Evolutionary conservation across 2,797 vertebrate genomes (phyloP), one percentile per base, ranked within the genome.

Genomic region (Hippocampus kuda): DNA sequence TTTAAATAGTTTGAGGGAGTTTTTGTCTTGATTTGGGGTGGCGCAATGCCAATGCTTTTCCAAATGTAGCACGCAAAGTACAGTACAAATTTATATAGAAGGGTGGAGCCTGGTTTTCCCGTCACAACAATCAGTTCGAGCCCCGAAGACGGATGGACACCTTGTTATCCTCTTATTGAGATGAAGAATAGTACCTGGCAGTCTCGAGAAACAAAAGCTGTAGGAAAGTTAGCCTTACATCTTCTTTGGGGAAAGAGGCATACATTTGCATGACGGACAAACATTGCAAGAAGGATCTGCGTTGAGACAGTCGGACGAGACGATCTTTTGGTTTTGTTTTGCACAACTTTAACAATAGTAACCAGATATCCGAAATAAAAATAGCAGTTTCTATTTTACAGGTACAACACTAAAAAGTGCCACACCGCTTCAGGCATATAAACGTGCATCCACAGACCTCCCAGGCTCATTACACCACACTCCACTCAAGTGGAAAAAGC

Each of bases 401-500:
- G 6, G 62, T 63, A 42, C 4, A 12, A 42, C 42, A 42, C 12
- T 44, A 8, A 44, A 44, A 60, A 34, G 13, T 60, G 16, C 5
- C 61, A 44, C n/a, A 44, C 27, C 1, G 1, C n/a, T 64, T 46
- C 41, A n/a, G 11, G 11, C 68, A 51, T 69, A 42, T 27, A 79
- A 72, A 85, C 79, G 81, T 74, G 61, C 66, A 71, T 71, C 22
- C 70, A 54, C 66, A 75, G 68, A 74, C 68, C 51, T 62, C 88
- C 86, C 87, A 86, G 84, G 85, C 87, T 91, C 91, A 91, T 92
- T 91, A 92, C 89, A 91, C 89, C 84, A 84, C 86, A 88, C 84
- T 89, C 90, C 88, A 91, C 85, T 93, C 90, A 90, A 92, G 90
- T 89, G 91, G 91, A 94, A 94, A 91, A 88, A 88, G 15, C n/a